These are phyloP conservation scores for Erynnis tages DNA, from an alignment of 2,888 invertebrate genomes.

Conservation along the genomic window DNA sequence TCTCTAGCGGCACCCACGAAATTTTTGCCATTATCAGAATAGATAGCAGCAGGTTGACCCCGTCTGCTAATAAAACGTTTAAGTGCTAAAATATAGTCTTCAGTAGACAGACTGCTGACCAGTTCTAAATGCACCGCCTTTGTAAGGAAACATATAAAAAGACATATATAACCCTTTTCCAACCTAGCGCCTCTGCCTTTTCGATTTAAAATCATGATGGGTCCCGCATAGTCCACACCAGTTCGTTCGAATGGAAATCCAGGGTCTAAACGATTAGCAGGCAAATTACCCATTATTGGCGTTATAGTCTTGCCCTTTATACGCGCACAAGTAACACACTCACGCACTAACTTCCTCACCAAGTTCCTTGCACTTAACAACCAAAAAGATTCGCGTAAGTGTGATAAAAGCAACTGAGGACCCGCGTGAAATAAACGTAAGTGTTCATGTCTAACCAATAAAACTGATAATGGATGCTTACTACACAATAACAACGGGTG, in stretches of 20 bases:
- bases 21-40: too few relatives aligned
- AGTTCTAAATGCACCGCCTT: too few relatives aligned
- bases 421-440: conserved; percentile 1
- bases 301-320: not conserved
- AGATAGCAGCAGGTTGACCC: too few relatives aligned
- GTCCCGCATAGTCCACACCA: conserved; percentile 24
- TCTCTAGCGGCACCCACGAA: too few relatives aligned
- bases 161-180: too few relatives aligned
- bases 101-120: too few relatives aligned
- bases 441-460: conserved; percentile 7
- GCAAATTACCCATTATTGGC: conserved; percentile 13
- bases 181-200: too few relatives aligned
- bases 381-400: conserved; percentile 1
- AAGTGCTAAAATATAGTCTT: conserved; percentile 19
- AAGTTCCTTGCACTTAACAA: not conserved
- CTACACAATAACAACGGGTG: conserved; percentile 1
- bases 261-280: conserved; percentile 6
- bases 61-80: conserved; percentile 22
- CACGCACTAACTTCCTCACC: not conserved
- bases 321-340: not conserved
- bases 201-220: conserved; percentile 20
- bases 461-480: conserved; percentile 5
- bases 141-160: too few relatives aligned
- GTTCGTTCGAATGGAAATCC: conserved; percentile 14
- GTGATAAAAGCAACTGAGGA: not conserved